phyloP scores from a whole-genome alignment of 1,140 invertebrate species.

The Cherax destructor region DNA sequence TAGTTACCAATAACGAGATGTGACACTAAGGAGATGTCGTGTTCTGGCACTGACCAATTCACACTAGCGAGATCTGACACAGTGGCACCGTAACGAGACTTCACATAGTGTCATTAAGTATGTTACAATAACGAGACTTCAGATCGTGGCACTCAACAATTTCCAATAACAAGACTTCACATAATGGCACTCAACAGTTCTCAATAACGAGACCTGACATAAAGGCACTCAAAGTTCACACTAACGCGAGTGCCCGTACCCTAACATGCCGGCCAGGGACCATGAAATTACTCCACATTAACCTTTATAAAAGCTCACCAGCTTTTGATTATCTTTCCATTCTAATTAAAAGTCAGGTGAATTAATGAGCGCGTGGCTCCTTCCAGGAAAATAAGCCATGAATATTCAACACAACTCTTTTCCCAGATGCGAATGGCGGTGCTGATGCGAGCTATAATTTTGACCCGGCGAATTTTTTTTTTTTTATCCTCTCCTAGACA shows the following conservation, averaged over 20 bases:
- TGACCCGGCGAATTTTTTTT: neutral
- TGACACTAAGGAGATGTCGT: too few relatives aligned
- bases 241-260: neutral
- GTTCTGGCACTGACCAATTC: too few relatives aligned
- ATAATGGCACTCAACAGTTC: neutral
- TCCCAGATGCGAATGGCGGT: neutral
- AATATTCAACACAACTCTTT: conserved; percentile 52
- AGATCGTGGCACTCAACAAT: neutral
- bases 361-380: conserved; percentile 45
- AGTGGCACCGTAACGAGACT: too few relatives aligned
- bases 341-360: conserved; percentile 63
- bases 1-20: too few relatives aligned
- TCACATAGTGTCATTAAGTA: too few relatives aligned
- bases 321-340: conserved; percentile 62
- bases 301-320: conserved; percentile 49
- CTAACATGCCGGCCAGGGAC: conserved; percentile 16
- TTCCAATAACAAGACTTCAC: neutral
- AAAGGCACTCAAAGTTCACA: neutral
- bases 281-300: conserved; percentile 62
- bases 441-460: neutral
- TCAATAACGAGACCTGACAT: neutral
- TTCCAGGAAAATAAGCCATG: conserved; percentile 60
- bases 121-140: too few relatives aligned
- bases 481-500: neutral
- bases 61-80: too few relatives aligned